Evolutionary conservation across 2,888 invertebrate genomes (phyloP), one percentile per base, ranked within the genome.

Genomic region (Aleiodes alternator): DNA sequence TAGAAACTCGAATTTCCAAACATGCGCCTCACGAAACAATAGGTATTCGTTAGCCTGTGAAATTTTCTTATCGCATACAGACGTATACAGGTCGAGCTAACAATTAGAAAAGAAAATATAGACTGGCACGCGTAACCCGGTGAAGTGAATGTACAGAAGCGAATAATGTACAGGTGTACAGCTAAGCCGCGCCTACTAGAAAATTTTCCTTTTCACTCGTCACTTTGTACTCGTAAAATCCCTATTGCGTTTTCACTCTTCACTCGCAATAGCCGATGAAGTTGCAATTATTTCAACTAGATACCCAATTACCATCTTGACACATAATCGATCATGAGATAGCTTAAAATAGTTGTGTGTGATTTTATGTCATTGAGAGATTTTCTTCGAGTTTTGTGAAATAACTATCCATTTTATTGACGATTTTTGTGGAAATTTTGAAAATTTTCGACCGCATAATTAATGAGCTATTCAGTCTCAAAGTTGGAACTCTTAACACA

Each of bases 1-100:
- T 29, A 50, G 61, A 56, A 43, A 48, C 12, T 50, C 8, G 66
- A 11, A 23, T 59, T 29, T 48, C 16, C 43, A 55, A 56, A 48
- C 23, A 16, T 31, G n/a, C 51, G 9, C 34, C 16, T 55, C 43
- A 34, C 31, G 59, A 59, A 73, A 23, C 29, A 16, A n/a, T 23
- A 66, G 50, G 48, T 69, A 70, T 73, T 14, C 29, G 57, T 16
- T 48, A 69, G n/a, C 59, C 48, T 61, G 31, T 55, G 23, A 51
- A 61, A 68, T 73, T 69, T 56, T 75, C 77, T 80, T 81, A 82
- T 81, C 78, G 78, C 31, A 59, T 29, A 14, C 23, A 23, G 23
- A 70, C 79, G 79, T 78, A 84, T 83, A 73, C 81, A 76, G 82
- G 79, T 81, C 82, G 79, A 55, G 31, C 75, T 55, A 71, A 76